phyloP scores from a whole-genome alignment of 1,140 invertebrate genomes.

The Papilio helenus region DNA sequence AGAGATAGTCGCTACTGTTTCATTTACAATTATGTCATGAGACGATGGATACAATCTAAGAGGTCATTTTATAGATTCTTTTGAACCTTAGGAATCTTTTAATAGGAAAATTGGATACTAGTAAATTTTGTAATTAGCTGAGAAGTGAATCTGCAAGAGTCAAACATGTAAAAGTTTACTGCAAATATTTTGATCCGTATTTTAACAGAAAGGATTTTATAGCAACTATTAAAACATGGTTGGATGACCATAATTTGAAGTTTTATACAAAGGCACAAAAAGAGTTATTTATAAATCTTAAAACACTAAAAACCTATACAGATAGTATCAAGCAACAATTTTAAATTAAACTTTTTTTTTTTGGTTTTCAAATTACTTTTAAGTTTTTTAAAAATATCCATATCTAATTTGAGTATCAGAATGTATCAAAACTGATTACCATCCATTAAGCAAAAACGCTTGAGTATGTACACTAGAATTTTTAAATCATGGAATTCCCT shows the following conservation, averaged over 20 bases:
- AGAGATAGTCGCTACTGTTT: not conserved
- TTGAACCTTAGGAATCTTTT: not conserved
- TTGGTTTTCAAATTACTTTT: constrained; percentile 34
- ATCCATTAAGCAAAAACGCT: constrained; percentile 30
- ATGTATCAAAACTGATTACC: constrained; percentile 34
- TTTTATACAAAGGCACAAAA: constrained; percentile 40
- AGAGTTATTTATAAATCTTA: constrained; percentile 37
- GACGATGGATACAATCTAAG: not conserved
- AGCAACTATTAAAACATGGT: not conserved
- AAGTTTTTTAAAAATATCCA: constrained; percentile 27
- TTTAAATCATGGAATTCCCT: constrained; percentile 36
- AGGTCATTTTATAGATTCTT: not conserved
- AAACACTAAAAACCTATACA: constrained; percentile 32
- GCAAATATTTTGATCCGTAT: not conserved
- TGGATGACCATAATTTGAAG: not conserved
- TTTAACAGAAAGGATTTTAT: not conserved
- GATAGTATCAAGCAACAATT: constrained; percentile 39
- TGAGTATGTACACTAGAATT: constrained; percentile 8
- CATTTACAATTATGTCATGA: not conserved
- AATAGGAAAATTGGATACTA: not conserved
- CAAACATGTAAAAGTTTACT: not conserved
- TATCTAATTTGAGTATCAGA: constrained; percentile 40
- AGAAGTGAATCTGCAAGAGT: not conserved
- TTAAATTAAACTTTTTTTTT: constrained; percentile 39
- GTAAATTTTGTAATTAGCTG: not conserved